Evolutionary conservation across 2,797 vertebrate genomes (phyloP), one percentile per base, ranked within the genome.

Genomic region (Pangasius djambal): DNA sequence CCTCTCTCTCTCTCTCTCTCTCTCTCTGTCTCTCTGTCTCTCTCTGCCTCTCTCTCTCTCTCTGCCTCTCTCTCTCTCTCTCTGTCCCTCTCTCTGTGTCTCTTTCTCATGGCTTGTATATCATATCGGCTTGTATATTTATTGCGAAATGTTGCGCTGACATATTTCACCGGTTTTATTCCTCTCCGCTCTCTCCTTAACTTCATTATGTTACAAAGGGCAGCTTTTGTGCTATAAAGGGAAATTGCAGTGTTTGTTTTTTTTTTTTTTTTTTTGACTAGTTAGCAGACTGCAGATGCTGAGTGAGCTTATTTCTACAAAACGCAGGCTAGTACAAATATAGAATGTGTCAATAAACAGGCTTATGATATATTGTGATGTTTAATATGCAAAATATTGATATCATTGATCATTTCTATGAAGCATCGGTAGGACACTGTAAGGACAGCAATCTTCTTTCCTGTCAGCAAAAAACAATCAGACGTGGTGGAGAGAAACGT

Each of bases 111-210:
- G 57, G 20, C 12, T 40, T 28, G 25, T n/a, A 44, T 44, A 79
- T 79, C 34, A 44, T 79, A 72, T 78, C 57, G n/a, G 28, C 50
- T 65, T 37, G 59, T 50, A 8, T 8, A 6, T 69, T 83, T 88
- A 72, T 75, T 57, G n/a, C 70, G 10, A 52, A 84, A 88, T 84
- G 87, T 74, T 69, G 13, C 37, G 10, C 55, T 83, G 87, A 88
- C 79, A 88, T 31, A 77, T 74, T 83, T 50, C 69, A 6, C 20
- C 16, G 1, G 12, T 77, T 67, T 78, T 28, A 5, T 65, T 40
- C 28, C 31, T 78, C 22, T 13, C 57, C n/a, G 6, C 25, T 18
- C 77, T 4, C 50, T 69, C 20, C 48, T 20, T 72, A 59, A 34
- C 88, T 79, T 69, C 70, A 69, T 85, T 57, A 67, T 15, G 13